Conservation (phyloP, 1,140 invertebrate species). For the Apis dorsata region DNA sequence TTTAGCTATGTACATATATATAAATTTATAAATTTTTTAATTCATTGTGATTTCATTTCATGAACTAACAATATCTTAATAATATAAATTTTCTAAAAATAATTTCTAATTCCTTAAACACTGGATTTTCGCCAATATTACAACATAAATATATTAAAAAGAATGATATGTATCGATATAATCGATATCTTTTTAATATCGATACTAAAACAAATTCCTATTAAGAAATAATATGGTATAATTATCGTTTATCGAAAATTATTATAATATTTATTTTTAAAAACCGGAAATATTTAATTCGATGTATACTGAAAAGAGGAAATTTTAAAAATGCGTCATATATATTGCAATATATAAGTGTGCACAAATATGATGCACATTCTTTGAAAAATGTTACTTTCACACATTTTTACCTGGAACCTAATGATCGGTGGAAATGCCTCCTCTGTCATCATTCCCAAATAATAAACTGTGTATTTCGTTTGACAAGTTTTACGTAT, state of each 20-base stretch:
- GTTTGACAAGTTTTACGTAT: constrained; percentile 69
- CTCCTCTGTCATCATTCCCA: constrained; percentile 71
- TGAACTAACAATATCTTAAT: constrained; percentile 11
- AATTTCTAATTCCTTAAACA: constrained; percentile 42
- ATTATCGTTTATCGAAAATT: neutral
- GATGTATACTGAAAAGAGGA: neutral
- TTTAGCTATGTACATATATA: neutral
- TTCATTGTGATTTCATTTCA: neutral
- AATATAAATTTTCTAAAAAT: constrained; percentile 57
- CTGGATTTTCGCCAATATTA: constrained; percentile 57
- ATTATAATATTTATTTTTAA: neutral
- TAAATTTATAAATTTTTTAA: neutral
- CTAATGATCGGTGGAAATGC: constrained; percentile 72
- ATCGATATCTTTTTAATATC: neutral
- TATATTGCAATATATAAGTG: neutral
- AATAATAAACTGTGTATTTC: constrained; percentile 70
- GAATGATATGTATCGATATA: neutral
- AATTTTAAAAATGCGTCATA: neutral
- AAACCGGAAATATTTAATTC: neutral
- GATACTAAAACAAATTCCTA: neutral
- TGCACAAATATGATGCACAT: neutral
- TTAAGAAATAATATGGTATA: neutral
- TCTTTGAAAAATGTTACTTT: neutral
- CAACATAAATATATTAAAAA: constrained; percentile 7
- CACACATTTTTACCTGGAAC: constrained; percentile 71